A percentile compares a stretch with the other conserved stretches of the same genome.
These are phyloP conservation scores for Toxostoma redivivum DNA, from an alignment of 2,113 vertebrate genomes.

Conservation along the genomic window DNA sequence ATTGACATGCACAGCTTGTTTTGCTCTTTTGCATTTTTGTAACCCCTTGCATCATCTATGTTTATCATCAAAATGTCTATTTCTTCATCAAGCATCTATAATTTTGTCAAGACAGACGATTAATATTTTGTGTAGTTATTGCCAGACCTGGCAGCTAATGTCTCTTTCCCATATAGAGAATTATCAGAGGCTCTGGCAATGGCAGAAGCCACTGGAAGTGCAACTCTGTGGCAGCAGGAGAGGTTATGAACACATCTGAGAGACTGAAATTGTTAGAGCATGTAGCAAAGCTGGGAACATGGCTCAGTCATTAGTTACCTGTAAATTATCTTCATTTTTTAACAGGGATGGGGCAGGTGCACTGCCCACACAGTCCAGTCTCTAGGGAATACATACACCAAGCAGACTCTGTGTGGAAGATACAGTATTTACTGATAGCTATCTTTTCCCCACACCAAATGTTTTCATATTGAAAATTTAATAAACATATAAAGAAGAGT, in stretches of 20 bases:
- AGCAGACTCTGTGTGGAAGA: not conserved
- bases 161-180: not conserved
- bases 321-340: not conserved
- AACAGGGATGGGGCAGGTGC: not conserved
- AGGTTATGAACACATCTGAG: not conserved
- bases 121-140: constrained; percentile 51
- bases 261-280: not conserved
- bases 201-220: not conserved
- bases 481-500: not conserved
- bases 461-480: not conserved
- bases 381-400: not conserved
- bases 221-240: not conserved
- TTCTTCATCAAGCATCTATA: constrained; percentile 54
- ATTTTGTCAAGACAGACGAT: constrained; percentile 40
- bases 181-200: not conserved
- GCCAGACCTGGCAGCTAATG: not conserved
- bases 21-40: constrained; percentile 10
- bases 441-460: not conserved
- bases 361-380: not conserved
- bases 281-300: not conserved
- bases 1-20: not conserved
- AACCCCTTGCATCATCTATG: constrained; percentile 3
- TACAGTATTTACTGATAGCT: not conserved
- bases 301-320: not conserved
- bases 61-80: constrained; percentile 29